A percentile compares a stretch with the other conserved stretches of the same genome.
phyloP scores from a whole-genome alignment of 37 sponge, comb jelly and placozoan genomes.

The Cladorhizidae sp. region DNA sequence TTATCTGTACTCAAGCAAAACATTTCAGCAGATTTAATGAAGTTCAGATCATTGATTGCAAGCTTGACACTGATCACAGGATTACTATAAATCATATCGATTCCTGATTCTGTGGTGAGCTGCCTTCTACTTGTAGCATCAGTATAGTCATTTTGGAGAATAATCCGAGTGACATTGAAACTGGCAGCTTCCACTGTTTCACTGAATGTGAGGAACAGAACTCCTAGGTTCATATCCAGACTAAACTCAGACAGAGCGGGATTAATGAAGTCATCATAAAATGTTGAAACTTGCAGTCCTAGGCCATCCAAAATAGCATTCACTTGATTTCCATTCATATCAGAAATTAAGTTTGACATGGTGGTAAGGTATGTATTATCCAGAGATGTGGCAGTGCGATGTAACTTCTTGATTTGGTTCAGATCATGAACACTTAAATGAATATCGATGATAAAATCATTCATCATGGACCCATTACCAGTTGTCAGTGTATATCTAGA shows the following conservation, averaged over 20 bases:
- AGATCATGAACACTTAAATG: conserved; percentile 54
- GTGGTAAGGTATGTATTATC: conserved; percentile 63
- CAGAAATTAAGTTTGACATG: conserved; percentile 37
- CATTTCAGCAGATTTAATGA: conserved; percentile 67
- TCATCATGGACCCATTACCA: conserved; percentile 30
- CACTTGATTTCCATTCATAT: conserved; percentile 79
- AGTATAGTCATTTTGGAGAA: conserved; percentile 42
- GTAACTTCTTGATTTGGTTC: conserved; percentile 64
- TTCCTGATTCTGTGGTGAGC: conserved; percentile 40
- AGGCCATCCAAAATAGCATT: conserved; percentile 48
- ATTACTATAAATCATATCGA: conserved; percentile 7
- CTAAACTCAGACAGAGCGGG: conserved; percentile 51
- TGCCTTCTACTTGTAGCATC: conserved; percentile 45
- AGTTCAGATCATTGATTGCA: conserved; percentile 58
- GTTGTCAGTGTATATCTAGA: conserved; percentile 25
- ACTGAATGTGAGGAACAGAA: conserved; percentile 67
- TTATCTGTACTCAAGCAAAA: conserved; percentile 46
- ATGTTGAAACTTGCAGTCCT: conserved; percentile 49
- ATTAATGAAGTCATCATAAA: conserved; percentile 43
- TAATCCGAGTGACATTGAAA: conserved; percentile 62
- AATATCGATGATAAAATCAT: conserved; percentile 59
- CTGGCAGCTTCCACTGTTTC: conserved; percentile 79
- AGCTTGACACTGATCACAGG: conserved; percentile 54
- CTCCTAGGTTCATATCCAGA: conserved; percentile 68
- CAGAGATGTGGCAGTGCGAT: conserved; percentile 41